Base-by-base conservation (phyloP, 2,888 invertebrate genomes). In the Eilema depressum region DNA sequence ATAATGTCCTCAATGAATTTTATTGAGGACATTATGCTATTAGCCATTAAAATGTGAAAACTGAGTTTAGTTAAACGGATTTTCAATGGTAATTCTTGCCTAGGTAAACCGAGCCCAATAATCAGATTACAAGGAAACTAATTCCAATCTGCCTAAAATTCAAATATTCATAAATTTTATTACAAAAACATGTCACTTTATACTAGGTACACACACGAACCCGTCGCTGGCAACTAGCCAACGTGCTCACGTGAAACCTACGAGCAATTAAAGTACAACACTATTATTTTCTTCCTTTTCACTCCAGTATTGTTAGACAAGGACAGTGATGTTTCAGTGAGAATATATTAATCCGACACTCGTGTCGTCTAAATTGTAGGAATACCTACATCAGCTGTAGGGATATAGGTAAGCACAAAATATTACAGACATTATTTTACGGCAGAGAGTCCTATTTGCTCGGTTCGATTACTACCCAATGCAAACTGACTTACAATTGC, bases 171-270 rank as follows among this genome's bases (percentile, higher is more conserved):
- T 63, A 72, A 69, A 72, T 74, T 28, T 65, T 70, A 66, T 66
- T 63, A 28, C 71, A 68, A 59, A 73, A 78, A 66, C 74, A 70
- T 75, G 72, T 73, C 47, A 76, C 59, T 78, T 77, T 78, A 75
- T 77, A 79, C 75, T 63, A 68, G 68, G 62, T 68, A 53, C 7
- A 47, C 14, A 20, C 59, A 33, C 69, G 70, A 76, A 77, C 73
- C 63, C 66, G 74, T 66, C 59, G 73, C 73, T 83, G 83, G 84
- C 84, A 63, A 5, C 20, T 56, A 63, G 76, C 83, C 83, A 84
- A 73, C 65, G 26, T 69, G 68, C 61, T 69, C 68, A 77, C 71
- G 65, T 66, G 73, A 64, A 75, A 68, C 64, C 66, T 71, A 71
- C 69, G 69, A 73, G 73, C 76, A 83, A 83, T 83, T 75, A 76